Evolutionary conservation across 2,888 invertebrate species (phyloP), one percentile per base, ranked within the genome.

Genomic region (Acronicta psi): DNA sequence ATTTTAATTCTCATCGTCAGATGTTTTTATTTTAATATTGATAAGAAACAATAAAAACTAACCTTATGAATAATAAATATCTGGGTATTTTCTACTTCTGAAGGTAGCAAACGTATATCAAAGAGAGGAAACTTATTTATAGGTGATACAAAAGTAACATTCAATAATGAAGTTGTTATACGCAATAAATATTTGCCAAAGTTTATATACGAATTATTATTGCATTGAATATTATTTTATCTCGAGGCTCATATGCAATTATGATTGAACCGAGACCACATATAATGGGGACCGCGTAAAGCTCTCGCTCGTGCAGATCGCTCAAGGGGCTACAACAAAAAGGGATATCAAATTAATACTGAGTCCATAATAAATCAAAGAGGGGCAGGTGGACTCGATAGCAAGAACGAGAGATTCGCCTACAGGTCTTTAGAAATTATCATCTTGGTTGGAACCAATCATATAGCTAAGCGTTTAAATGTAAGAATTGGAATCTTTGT

Each of bases 301-400:
- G 85, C 90, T 86, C 85, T 82, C 84, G 86, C 87, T 85, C 89
- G 88, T 84, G 86, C 85, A 78, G 80, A 93, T 90, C 91, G 94
- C 94, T 93, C 86, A 91, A 93, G 94, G 94, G 93, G 90, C 84
- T 83, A 85, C 78, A 84, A 90, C 92, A 92, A 92, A 92, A 93
- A 92, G 93, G 94, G 89, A 93, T 93, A 94, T 93, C 93, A 93
- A 93, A 94, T 94, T 94, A 94, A 93, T 94, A 91, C 89, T 92
- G 93, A 93, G 93, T 94, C 90, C 93, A 92, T 93, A 93, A 94
- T 94, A 94, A 94, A 94, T 94, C 94, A 93, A 90, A 89, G 80
- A 78, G 70, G 83, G 91, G 93, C 94, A 94, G 94, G 94, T 93
- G 94, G 91, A 92, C 86, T 84, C 79, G 83, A 86, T 88, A 85